Base-by-base conservation (phyloP, 2,113 vertebrate genomes). In the Sclerurus mexicanus region DNA sequence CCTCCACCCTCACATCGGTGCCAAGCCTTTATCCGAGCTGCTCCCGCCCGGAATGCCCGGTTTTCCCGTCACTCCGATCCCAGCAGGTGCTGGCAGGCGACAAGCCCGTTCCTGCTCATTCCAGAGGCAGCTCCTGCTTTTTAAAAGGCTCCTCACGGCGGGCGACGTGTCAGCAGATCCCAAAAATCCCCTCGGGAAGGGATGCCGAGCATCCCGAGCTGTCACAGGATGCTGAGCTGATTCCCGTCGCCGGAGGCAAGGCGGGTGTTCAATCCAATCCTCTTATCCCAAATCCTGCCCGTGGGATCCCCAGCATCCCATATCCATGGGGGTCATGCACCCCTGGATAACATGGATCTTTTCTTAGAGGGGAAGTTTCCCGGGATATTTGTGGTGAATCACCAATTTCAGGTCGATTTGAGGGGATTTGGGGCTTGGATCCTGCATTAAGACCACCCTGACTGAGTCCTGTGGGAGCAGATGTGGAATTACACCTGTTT, bases 401-500 rank as follows among this genome's bases (percentile, higher is more conserved):
- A 25, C 30, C 2, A 2, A 68, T 31, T 64, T 63, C 13, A 3
- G 44, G 56, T 30, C 3, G 6, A 31, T 71, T 83, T 53, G 7
- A 31, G 12, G 62, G 11, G 12, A 14, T 15, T 9, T 23, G 27
- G 2, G 2, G 18, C 21, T 33, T 16, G 3, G 37, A 33, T 30
- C 25, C 42, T 24, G 49, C 23, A 25, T 1, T 1, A n/a, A 1
- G 4, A 11, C 4, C 17, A 5, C 16, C 4, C 1, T 12, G 4
- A 12, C 2, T 3, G 35, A 56, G 6, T 13, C n/a, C 47, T 10
- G 1, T 2, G 21, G 24, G 68, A 84, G 46, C 22, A 6, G 52
- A 23, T 42, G 27, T 39, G 55, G 33, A 20, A 40, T 37, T 12
- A 8, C 25, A 13, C 2, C 22, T 30, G 9, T 55, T 64, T 74